Evolutionary conservation across 2,888 invertebrate species (phyloP).

Genomic region (Agriopis marginaria): DNA sequence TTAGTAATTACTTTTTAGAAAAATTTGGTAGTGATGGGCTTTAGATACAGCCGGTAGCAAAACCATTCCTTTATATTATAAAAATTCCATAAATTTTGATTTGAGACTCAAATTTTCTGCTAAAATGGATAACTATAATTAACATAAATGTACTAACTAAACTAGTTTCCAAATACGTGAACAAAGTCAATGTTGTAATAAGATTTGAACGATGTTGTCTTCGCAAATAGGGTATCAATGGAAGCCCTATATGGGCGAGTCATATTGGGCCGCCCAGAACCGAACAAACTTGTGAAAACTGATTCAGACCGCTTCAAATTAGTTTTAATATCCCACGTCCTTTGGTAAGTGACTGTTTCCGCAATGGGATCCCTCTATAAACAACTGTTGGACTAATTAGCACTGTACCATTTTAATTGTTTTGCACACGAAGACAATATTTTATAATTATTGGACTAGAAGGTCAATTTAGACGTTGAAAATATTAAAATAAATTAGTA

Average conservation of each 20-base stretch:
- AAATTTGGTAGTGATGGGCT: not conserved
- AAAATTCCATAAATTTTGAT: not conserved
- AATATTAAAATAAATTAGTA: conserved; percentile 23
- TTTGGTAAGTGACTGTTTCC: conserved; percentile 65
- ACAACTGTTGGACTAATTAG: conserved; percentile 47
- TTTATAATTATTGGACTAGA: conserved; percentile 39
- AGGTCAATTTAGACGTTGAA: conserved; percentile 36
- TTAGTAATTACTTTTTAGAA: too few species aligned
- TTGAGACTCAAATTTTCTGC: conserved; percentile 2
- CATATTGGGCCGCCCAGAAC: conserved; percentile 15
- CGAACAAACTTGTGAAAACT: conserved; percentile 17
- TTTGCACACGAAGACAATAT: conserved; percentile 55
- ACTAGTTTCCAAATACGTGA: conserved; percentile 22
- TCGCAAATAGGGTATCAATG: conserved; percentile 20
- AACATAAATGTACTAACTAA: conserved; percentile 30
- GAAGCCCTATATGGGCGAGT: conserved; percentile 25
- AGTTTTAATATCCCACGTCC: conserved; percentile 56
- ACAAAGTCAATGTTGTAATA: conserved; percentile 31
- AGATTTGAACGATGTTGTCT: conserved; percentile 14
- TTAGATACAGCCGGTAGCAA: not conserved
- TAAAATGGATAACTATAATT: conserved; percentile 18
- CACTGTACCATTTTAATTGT: conserved; percentile 48
- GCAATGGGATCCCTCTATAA: conserved; percentile 55
- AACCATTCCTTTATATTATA: not conserved
- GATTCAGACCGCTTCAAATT: conserved; percentile 48